Conservation (phyloP, 2,113 vertebrate species). For the Rhinoptilus africanus region DNA sequence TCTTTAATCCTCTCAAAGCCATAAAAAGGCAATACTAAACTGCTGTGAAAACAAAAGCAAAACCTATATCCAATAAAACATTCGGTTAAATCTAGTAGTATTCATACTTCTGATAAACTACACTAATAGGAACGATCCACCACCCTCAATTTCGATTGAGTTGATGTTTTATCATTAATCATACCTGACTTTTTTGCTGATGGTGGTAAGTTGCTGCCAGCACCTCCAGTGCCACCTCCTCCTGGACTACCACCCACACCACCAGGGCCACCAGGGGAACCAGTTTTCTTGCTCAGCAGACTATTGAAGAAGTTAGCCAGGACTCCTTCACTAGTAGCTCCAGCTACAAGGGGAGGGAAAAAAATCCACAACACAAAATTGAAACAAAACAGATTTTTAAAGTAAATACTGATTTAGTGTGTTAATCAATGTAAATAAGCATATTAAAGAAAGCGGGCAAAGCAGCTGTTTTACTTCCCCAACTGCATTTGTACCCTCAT, state of each 20-base stretch:
- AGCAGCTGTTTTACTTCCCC: not conserved
- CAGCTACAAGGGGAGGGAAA: constrained; percentile 67
- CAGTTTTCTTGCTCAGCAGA: constrained; percentile 96
- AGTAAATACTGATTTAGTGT: not conserved
- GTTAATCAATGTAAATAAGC: not conserved
- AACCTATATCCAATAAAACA: not conserved
- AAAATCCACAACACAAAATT: not conserved
- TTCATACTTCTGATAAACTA: not conserved
- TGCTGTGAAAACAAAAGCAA: not conserved
- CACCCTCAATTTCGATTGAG: not conserved
- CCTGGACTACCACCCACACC: constrained; percentile 77
- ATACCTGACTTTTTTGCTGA: constrained; percentile 95
- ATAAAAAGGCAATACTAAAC: not conserved
- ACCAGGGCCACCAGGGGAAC: constrained; percentile 85
- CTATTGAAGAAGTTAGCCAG: constrained; percentile 99
- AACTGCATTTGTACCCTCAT: not conserved
- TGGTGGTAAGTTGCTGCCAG: constrained; percentile 84
- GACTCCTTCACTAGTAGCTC: constrained; percentile 97
- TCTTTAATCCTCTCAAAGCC: not conserved
- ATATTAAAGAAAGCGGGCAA: not conserved
- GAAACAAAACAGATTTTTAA: not conserved
- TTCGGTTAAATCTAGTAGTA: not conserved
- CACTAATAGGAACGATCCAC: not conserved
- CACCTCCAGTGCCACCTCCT: constrained; percentile 74
- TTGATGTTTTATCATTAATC: not conserved